These are phyloP conservation scores for Oxytorus armatus DNA, from an alignment of 2,888 invertebrate species.

Conservation along the genomic window DNA sequence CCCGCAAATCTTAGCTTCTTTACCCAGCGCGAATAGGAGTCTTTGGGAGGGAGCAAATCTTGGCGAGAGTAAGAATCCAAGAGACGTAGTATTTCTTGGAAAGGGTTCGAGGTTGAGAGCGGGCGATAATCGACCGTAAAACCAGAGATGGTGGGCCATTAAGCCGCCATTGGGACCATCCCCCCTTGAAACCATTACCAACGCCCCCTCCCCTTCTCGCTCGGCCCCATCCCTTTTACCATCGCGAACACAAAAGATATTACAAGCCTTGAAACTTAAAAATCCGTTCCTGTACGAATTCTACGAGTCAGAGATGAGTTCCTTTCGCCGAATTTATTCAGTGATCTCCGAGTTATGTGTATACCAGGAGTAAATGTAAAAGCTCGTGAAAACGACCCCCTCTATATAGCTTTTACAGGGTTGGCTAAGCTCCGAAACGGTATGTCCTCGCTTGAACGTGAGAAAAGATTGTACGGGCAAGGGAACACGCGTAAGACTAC, in stretches of 20 bases:
- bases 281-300: constrained; percentile 59
- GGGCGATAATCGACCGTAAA: constrained; percentile 83
- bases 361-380: constrained; percentile 70
- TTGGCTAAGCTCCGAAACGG: constrained; percentile 61
- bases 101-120: constrained; percentile 68
- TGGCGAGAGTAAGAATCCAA: constrained; percentile 56
- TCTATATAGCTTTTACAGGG: constrained; percentile 39
- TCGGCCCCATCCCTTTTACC: constrained; percentile 2
- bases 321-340: constrained; percentile 61
- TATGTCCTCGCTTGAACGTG: constrained; percentile 54
- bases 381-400: constrained; percentile 69
- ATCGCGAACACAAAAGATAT: constrained; percentile 49
- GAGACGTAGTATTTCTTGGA: constrained; percentile 66
- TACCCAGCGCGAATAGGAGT: constrained; percentile 71
- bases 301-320: constrained; percentile 38
- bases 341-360: constrained; percentile 80
- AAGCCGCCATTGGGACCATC: constrained; percentile 70
- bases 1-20: constrained; percentile 80
- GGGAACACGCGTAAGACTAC: constrained; percentile 64
- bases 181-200: constrained; percentile 71
- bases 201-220: constrained; percentile 9
- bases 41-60: constrained; percentile 26
- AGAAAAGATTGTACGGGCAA: constrained; percentile 52
- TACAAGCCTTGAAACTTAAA: constrained; percentile 65
- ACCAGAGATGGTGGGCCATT: constrained; percentile 76